Evolutionary conservation across 2,113 vertebrate genomes (phyloP), one percentile per base, ranked within the genome.

Genomic region (Acanthochromis polyacanthus): DNA sequence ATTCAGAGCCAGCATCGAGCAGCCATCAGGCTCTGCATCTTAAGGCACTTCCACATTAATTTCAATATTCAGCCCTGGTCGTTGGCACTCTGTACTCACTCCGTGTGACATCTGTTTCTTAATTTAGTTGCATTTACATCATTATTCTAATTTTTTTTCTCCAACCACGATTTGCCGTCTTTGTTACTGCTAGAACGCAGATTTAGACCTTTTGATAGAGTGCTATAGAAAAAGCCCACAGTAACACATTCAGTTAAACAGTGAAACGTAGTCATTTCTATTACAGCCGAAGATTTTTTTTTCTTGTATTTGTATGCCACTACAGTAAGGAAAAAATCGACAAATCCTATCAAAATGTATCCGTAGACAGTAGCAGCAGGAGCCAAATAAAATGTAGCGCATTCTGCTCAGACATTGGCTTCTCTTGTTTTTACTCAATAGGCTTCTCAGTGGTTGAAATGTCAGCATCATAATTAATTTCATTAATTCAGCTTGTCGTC

Each of bases 11-110:
- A 80, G 80, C 68, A 77, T 77, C 82, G 38, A 60, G 71, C 75
- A 73, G 74, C 71, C 80, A 75, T 85, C 69, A 53, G 83, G 79
- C 83, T 64, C 50, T 52, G 68, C 75, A 82, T 87, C 81, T 91
- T 84, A 66, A 80, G 59, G 71, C 72, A 30, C 69, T 69, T 81
- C 63, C 60, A 81, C 65, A 78, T 69, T 82, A 10, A 88, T 86
- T 87, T 84, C 71, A 80, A 62, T 62, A 65, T 55, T 78, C 71
- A 78, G 56, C 68, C 56, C 9, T 50, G 56, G 59, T 55, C 75
- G 68, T 46, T 83, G 78, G 68, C n/a, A 48, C 86, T 64, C 36
- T 20, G 38, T 51, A 63, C 69, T 88, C 40, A 43, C 40, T 36
- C 45, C 60, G 30, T 51, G 23, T 64, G 66, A 66, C 80, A 77